Conservation (phyloP, 2,113 vertebrate genomes). For the Aythya baeri region DNA sequence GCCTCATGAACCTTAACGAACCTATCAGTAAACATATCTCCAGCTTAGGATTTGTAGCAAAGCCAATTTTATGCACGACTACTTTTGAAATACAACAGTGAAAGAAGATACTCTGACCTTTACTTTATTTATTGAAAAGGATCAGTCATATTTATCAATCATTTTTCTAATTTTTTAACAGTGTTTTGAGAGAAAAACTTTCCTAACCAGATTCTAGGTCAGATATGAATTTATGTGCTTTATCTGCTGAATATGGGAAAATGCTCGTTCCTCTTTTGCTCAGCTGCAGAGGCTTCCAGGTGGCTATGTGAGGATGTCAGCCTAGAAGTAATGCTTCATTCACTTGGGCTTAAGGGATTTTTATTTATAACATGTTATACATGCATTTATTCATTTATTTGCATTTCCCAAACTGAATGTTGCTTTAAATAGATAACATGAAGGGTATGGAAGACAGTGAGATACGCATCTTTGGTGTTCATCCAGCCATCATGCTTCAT, state of each 20-base stretch:
- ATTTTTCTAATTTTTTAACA: neutral
- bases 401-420: slow-evolving; percentile 9
- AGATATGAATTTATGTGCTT: neutral
- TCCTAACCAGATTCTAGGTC: neutral
- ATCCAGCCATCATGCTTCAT: neutral
- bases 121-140: slow-evolving; percentile 30
- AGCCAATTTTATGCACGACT: neutral
- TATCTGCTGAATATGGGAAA: neutral
- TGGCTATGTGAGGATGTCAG: neutral
- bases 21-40: neutral
- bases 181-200: neutral
- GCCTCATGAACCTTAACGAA: neutral
- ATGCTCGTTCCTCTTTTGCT: slow-evolving; percentile 10
- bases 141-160: neutral
- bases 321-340: slow-evolving; percentile 17
- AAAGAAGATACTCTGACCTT: neutral
- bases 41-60: neutral
- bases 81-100: neutral
- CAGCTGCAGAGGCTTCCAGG: neutral
- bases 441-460: neutral
- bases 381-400: slow-evolving; percentile 63
- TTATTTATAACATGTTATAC: slow-evolving; percentile 21
- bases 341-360: neutral
- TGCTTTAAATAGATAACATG: slow-evolving; percentile 9
- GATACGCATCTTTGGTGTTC: slow-evolving; percentile 10